A percentile compares a stretch with the other conserved stretches of the same genome.
Conservation (phyloP, 2,888 invertebrate species). For the Gastracanthus pulcherrimus region DNA sequence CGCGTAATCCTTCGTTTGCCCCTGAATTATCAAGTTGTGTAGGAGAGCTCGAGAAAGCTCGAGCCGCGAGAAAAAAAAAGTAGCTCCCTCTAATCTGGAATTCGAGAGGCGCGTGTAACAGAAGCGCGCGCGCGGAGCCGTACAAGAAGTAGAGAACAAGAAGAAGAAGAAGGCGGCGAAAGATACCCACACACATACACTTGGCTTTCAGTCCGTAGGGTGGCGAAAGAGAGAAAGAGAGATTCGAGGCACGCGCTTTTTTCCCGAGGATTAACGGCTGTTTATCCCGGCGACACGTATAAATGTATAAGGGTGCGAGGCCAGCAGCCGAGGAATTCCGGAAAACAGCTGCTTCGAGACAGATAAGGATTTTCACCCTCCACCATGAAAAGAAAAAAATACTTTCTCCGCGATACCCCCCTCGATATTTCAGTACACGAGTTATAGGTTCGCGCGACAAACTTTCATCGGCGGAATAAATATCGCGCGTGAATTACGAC, state of each 20-base stretch:
- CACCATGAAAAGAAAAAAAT: too few species aligned
- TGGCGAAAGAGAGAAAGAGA: too few species aligned
- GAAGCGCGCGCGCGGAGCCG: not conserved
- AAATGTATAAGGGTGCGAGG: slow-evolving; percentile 25
- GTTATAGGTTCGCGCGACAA: too few species aligned
- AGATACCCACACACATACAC: too few species aligned
- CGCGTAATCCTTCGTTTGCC: not conserved
- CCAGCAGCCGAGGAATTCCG: slow-evolving; percentile 1
- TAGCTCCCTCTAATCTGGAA: slow-evolving; percentile 16
- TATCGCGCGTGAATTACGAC: slow-evolving; percentile 45
- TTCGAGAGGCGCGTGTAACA: slow-evolving; percentile 11
- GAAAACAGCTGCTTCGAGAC: slow-evolving; percentile 43
- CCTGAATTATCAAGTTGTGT: not conserved
- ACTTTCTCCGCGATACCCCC: not conserved
- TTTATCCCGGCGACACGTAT: slow-evolving; percentile 49
- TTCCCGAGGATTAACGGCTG: slow-evolving; percentile 52
- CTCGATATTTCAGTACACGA: slow-evolving; percentile 49
- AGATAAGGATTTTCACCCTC: slow-evolving; percentile 47
- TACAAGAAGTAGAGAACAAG: too few species aligned
- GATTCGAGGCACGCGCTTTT: slow-evolving; percentile 52
- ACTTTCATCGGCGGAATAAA: slow-evolving; percentile 52
- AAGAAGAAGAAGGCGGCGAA: too few species aligned
- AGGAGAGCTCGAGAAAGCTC: too few species aligned
- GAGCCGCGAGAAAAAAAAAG: not conserved
- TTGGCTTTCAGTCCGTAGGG: too few species aligned